Evolutionary conservation across 1,140 invertebrate genomes (phyloP), one percentile per base, ranked within the genome.

Genomic region (Chironomus striatipennis): DNA sequence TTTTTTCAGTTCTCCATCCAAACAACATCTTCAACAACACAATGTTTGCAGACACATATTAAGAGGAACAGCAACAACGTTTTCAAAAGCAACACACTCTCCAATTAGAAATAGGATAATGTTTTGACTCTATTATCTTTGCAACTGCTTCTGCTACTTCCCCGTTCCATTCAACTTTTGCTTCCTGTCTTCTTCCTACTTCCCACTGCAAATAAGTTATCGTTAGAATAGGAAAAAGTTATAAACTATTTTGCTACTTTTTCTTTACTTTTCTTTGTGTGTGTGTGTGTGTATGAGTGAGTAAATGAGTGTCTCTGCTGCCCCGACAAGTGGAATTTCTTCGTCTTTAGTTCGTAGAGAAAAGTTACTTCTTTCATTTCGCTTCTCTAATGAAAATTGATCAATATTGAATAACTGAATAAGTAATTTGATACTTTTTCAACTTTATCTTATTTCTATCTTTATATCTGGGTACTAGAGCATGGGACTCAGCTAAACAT

Each of bases 391-490:
- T 70, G 65, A 70, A 70, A 70, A 70, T 70, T 70, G 65, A 70
- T 70, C 65, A 70, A 70, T 70, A 70, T 70, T 70, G 65, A 70
- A 70, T 70, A 70, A 70, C 65, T 70, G 65, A 70, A 70, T 20
- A 70, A 57, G 65, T 70, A 70, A 70, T 70, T 70, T 70, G 65
- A 70, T 70, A 70, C 65, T 70, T 70, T 70, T 57, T 34, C 24
- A 34, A 34, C 24, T 34, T 34, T 34, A 34, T 34, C 24, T 34
- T 34, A 34, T 57, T 57, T 57, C 47, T 57, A 5, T 57, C 47
- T 57, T n/a, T n/a, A n/a, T n/a, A 57, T 57, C 47, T 34, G 24
- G 24, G 24, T 34, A 34, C 24, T 34, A 34, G 24, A 34, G 24
- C 24, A 34, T 34, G 24, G 24, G 24, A 34, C 24, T 34, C 24